Percentiles rank a stretch among this genome's conserved stretches.
Conservation (phyloP, 2,888 invertebrate genomes). For the Drosophila longiperda region DNA sequence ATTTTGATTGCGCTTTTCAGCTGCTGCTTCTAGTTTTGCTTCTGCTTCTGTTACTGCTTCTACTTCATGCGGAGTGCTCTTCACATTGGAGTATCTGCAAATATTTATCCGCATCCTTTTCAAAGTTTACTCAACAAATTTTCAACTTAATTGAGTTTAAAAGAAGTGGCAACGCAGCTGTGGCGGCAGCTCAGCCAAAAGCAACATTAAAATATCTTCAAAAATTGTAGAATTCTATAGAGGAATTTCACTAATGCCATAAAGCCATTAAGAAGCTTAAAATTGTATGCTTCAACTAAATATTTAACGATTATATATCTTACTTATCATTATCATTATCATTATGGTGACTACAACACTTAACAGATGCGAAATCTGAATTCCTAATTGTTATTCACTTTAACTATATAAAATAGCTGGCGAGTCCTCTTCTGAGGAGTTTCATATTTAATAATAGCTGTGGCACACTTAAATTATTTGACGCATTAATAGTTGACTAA, state of each 20-base stretch:
- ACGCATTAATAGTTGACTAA: neutral
- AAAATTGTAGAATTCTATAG: conserved; percentile 16
- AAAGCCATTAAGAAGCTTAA: conserved; percentile 9
- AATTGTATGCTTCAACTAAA: neutral
- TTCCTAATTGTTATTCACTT: neutral
- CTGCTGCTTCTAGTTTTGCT: neutral
- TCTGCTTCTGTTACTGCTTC: neutral
- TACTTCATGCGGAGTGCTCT: conserved; percentile 15
- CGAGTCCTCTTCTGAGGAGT: neutral
- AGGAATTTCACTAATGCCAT: conserved; percentile 23
- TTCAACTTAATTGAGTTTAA: conserved; percentile 68
- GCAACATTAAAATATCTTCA: conserved; percentile 3
- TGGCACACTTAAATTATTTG: neutral
- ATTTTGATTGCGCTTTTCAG: conserved; percentile 70
- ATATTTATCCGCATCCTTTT: conserved; percentile 69
- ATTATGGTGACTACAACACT: neutral
- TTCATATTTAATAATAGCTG: neutral
- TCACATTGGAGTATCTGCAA: conserved; percentile 57
- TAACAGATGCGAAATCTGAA: neutral
- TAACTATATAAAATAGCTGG: neutral
- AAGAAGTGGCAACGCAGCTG: conserved; percentile 46
- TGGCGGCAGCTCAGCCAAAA: conserved; percentile 1
- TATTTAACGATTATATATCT: neutral
- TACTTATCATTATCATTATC: neutral
- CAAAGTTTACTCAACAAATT: conserved; percentile 43